These are phyloP conservation scores for human DNA, from an alignment of 2,113 vertebrate species.

Conservation along the genomic window DNA sequence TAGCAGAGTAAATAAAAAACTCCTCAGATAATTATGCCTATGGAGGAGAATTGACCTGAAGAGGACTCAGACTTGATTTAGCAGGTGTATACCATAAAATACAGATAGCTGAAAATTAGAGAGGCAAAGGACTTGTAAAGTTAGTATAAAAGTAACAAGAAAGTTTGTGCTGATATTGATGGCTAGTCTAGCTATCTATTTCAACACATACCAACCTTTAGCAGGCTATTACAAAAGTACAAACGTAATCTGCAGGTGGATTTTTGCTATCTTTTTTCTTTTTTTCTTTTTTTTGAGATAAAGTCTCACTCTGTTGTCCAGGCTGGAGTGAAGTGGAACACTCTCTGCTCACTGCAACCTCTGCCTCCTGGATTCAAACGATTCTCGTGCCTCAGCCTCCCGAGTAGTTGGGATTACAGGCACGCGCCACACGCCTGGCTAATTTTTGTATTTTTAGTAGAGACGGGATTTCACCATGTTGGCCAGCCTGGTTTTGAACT, in stretches of 20 bases:
- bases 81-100: not conserved
- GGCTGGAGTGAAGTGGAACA: accelerated
- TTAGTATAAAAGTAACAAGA: not conserved
- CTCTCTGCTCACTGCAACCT: too few relatives aligned
- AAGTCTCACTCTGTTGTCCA: too few relatives aligned
- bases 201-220: not conserved
- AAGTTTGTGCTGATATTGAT: not conserved
- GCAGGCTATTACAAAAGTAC: not conserved
- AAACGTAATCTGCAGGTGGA: not conserved
- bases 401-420: too few relatives aligned
- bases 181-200: not conserved
- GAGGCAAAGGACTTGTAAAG: not conserved
- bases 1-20: not conserved
- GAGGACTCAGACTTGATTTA: not conserved
- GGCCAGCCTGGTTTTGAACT: too few relatives aligned
- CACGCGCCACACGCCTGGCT: too few relatives aligned
- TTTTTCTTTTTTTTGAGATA: too few relatives aligned
- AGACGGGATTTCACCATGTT: too few relatives aligned
- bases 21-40: not conserved
- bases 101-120: not conserved
- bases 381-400: too few relatives aligned
- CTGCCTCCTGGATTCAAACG: too few relatives aligned
- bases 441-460: too few relatives aligned
- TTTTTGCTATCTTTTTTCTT: not conserved
- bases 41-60: not conserved